Evolutionary conservation across 2,888 invertebrate genomes (phyloP).

Genomic region (Morpho achilles): DNA sequence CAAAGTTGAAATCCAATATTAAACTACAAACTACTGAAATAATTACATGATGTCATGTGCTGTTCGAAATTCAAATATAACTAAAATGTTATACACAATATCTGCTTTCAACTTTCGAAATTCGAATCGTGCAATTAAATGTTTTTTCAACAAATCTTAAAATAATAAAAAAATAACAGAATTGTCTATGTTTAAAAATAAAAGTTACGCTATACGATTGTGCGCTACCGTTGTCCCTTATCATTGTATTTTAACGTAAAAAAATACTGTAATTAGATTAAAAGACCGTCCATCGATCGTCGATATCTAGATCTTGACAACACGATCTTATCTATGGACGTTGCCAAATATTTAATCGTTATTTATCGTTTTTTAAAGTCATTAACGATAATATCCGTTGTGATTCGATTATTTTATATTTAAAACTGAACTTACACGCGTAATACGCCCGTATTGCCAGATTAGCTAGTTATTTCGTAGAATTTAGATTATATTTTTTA

Average conservation of each 20-base stretch:
- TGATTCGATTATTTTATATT: slow-evolving; percentile 13
- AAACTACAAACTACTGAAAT: no score
- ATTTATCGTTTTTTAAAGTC: slow-evolving; percentile 16
- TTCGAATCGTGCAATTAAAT: no score
- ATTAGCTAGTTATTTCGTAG: slow-evolving; percentile 32
- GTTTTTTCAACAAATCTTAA: no score
- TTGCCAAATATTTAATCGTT: slow-evolving; percentile 16
- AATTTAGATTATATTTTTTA: slow-evolving; percentile 30
- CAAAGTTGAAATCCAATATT: no score
- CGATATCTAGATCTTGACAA: slow-evolving; percentile 24
- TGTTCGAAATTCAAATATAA: no score
- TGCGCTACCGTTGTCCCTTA: slow-evolving; percentile 4
- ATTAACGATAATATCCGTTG: slow-evolving; percentile 27
- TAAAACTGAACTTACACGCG: slow-evolving; percentile 31
- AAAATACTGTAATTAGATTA: slow-evolving; percentile 15
- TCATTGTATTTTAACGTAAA: slow-evolving; percentile 1
- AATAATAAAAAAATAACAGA: no score
- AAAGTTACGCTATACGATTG: no score
- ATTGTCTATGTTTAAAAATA: no score
- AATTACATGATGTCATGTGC: no score
- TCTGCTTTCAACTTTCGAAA: no score
- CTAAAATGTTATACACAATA: no score
- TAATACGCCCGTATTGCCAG: slow-evolving; percentile 40
- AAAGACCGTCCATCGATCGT: slow-evolving; percentile 27
- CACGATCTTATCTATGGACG: slow-evolving; percentile 11